Conservation (phyloP, 1,140 invertebrate species). For the Bilobella aurantiaca region DNA sequence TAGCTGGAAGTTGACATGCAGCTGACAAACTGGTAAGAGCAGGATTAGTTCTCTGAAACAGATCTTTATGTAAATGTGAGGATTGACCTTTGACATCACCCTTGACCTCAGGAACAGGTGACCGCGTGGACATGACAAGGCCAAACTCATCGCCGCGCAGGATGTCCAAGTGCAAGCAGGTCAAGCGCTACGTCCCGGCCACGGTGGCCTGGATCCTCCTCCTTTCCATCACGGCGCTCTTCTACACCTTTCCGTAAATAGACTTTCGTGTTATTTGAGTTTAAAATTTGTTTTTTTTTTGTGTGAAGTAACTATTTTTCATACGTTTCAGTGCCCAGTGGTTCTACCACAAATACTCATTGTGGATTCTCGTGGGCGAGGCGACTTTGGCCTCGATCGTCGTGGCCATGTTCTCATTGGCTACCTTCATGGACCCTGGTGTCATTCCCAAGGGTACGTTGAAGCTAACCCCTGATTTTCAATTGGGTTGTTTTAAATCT, state of each 20-base stretch:
- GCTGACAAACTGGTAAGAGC: too few relatives aligned
- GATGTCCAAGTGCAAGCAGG: conserved; percentile 85
- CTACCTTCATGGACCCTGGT: conserved; percentile 99
- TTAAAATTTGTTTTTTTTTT: too few relatives aligned
- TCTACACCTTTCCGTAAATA: conserved; percentile 93
- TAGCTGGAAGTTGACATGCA: too few relatives aligned
- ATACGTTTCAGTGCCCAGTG: conserved; percentile 61
- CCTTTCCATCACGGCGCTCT: conserved; percentile 75
- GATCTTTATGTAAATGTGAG: too few relatives aligned
- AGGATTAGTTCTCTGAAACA: too few relatives aligned
- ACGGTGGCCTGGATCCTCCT: conserved; percentile 90
- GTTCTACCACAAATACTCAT: conserved; percentile 64
- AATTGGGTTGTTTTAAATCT: conserved; percentile 1
- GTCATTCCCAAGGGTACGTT: conserved; percentile 98
- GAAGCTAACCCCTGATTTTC: conserved; percentile 29
- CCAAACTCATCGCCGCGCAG: too few relatives aligned
- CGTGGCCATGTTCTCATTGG: conserved; percentile 92
- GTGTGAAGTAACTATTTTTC: not conserved
- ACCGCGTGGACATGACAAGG: too few relatives aligned
- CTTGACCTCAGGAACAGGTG: too few relatives aligned
- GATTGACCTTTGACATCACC: too few relatives aligned
- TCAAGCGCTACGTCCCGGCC: conserved; percentile 87
- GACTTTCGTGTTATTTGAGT: conserved; percentile 14
- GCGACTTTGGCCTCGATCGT: conserved; percentile 93
- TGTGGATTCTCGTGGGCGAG: conserved; percentile 85